Percentiles rank a stretch among this genome's conserved stretches.
Evolutionary conservation across 2,113 vertebrate genomes (phyloP).

Genomic region (Morone saxatilis): DNA sequence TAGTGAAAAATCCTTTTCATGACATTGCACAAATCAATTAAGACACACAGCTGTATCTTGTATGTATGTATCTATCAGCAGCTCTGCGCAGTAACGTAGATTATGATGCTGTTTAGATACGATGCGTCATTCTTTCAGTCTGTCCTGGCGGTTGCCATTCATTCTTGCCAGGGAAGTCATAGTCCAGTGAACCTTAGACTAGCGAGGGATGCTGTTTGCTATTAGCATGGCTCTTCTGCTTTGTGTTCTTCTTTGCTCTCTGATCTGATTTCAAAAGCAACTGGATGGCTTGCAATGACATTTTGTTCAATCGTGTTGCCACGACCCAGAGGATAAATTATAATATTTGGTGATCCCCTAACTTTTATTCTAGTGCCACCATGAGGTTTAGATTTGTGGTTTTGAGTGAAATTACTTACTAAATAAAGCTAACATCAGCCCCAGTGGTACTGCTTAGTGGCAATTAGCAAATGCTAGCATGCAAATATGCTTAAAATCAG

Average conservation of each 20-base stretch:
- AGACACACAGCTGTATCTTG: neutral
- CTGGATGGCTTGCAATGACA: neutral
- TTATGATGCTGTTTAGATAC: neutral
- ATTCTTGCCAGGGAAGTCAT: neutral
- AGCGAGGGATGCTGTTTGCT: neutral
- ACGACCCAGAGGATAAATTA: neutral
- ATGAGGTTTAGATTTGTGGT: neutral
- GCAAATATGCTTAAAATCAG: neutral
- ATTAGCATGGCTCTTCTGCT: neutral
- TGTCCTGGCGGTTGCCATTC: slow-evolving; percentile 1
- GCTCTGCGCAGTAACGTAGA: neutral
- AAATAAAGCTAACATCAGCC: no score
- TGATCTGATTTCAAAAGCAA: neutral
- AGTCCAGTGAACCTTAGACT: neutral
- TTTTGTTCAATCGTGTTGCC: neutral
- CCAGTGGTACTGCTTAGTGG: no score
- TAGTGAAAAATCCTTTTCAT: neutral
- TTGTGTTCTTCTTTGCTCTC: no score
- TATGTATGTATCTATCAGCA: no score
- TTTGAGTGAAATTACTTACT: no score
- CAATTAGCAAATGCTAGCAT: no score
- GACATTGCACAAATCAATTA: neutral
- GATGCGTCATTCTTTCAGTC: slow-evolving; percentile 13
- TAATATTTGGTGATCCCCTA: neutral
- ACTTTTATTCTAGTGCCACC: neutral